Evolutionary conservation across 2,113 vertebrate genomes (phyloP).

Genomic region (Agelaius tricolor): DNA sequence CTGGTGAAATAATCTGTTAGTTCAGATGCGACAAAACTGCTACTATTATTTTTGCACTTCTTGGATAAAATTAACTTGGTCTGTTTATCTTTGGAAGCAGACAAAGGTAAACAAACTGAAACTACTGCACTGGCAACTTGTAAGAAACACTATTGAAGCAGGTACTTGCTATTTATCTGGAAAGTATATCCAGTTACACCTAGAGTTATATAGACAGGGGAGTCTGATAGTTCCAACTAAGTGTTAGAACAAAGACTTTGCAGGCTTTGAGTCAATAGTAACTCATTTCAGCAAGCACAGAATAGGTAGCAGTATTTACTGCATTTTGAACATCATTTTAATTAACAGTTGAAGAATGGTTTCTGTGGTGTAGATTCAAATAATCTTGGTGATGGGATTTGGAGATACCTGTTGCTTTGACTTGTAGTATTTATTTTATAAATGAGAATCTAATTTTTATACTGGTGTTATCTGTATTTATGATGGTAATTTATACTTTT

Average conservation of each 20-base stretch:
- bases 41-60: constrained; percentile 40
- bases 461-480: constrained; percentile 76
- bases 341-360: constrained; percentile 9
- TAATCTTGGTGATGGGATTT: constrained; percentile 51
- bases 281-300: background rate
- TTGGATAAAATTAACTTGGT: background rate
- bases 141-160: background rate
- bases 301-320: constrained; percentile 53
- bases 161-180: background rate
- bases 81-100: constrained; percentile 2
- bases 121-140: background rate
- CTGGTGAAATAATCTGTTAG: constrained; percentile 34
- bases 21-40: background rate
- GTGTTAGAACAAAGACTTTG: background rate
- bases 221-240: background rate
- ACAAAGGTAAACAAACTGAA: background rate
- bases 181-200: background rate
- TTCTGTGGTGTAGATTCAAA: constrained; percentile 37
- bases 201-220: background rate
- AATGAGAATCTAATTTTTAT: constrained; percentile 73
- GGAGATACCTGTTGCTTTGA: constrained; percentile 43
- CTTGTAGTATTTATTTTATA: constrained; percentile 73
- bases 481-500: constrained; percentile 78
- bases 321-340: constrained; percentile 51
- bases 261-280: constrained; percentile 9